Evolutionary conservation across 2,797 vertebrate genomes (phyloP), one percentile per base, ranked within the genome.

Genomic region (Podarcis lilfordi): DNA sequence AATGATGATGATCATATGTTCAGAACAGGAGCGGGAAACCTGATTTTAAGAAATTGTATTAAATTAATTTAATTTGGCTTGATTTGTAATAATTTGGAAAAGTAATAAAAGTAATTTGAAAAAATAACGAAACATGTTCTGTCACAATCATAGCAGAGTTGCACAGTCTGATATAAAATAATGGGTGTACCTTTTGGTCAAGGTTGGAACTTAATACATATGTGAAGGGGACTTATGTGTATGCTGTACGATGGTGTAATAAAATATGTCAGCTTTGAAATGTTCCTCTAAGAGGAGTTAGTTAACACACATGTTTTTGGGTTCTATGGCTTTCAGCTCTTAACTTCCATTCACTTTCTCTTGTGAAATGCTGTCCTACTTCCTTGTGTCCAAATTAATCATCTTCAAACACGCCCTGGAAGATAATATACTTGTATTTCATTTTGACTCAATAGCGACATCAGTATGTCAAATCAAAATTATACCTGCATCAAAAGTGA

Each of bases 401-500:
- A 92, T 91, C 92, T 86, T 93, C 93, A 88, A 71, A 69, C 9
- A 69, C 90, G 87, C 0, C 90, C 87, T 88, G 0, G 83, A 93
- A 92, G 82, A 89, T 93, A 81, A 93, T 82, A 86, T 55, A 87
- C 87, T 88, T 87, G 92, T 90, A 90, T 89, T 88, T 87, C 91
- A 91, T 8, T 83, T 27, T 45, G 82, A 71, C 66, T 69, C 40
- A 23, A 10, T 61, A 90, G 82, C 92, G 93, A 83, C 90, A 92
- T 86, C 87, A 80, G 40, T 75, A 82, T 91, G 89, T 89, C 93
- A 94, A 77, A 86, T 94, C 92, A 92, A 78, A 89, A 72, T 92
- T 92, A 91, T 86, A 86, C 84, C 59, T 89, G 80, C 89, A 50
- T 75, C 71, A 85, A 84, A 86, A 64, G 82, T 89, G 68, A 45